Percentiles rank a stretch among this genome's conserved stretches.
These are phyloP conservation scores for Sebastes nivosus DNA, from an alignment of 2,797 vertebrate genomes.

Conservation along the genomic window DNA sequence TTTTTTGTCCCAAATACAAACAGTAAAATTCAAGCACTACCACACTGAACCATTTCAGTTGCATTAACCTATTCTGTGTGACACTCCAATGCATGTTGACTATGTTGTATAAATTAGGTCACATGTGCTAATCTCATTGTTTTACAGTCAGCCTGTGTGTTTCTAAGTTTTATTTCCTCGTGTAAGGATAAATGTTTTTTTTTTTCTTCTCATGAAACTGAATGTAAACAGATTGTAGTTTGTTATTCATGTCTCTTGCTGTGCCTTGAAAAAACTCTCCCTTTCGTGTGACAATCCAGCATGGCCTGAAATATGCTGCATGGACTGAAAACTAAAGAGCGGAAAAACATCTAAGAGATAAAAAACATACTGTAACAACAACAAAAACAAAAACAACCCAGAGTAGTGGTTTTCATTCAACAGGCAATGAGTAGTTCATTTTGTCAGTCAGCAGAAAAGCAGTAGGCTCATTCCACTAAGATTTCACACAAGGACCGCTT, in stretches of 20 bases:
- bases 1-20: constrained; percentile 18
- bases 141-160: constrained; percentile 38
- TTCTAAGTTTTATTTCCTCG: constrained; percentile 37
- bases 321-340: constrained; percentile 68
- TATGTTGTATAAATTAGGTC: constrained; percentile 21
- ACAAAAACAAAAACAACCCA: constrained; percentile 14
- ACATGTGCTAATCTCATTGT: constrained; percentile 4
- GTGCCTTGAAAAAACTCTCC: constrained; percentile 81
- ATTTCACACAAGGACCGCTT: neutral
- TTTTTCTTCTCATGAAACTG: constrained; percentile 53
- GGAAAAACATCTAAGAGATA: constrained; percentile 48
- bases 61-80: constrained; percentile 8
- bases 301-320: constrained; percentile 86
- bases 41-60: constrained; percentile 15
- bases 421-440: neutral
- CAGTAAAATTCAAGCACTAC: neutral
- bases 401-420: constrained; percentile 2
- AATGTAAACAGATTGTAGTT: constrained; percentile 73
- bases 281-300: constrained; percentile 83
- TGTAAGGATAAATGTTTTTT: neutral
- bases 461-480: constrained; percentile 2
- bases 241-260: constrained; percentile 72
- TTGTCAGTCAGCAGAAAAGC: constrained; percentile 3
- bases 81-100: constrained; percentile 42
- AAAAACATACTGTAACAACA: constrained; percentile 30